Evolutionary conservation across 2,888 invertebrate species (phyloP).

Genomic region (Strigamia crassipes): DNA sequence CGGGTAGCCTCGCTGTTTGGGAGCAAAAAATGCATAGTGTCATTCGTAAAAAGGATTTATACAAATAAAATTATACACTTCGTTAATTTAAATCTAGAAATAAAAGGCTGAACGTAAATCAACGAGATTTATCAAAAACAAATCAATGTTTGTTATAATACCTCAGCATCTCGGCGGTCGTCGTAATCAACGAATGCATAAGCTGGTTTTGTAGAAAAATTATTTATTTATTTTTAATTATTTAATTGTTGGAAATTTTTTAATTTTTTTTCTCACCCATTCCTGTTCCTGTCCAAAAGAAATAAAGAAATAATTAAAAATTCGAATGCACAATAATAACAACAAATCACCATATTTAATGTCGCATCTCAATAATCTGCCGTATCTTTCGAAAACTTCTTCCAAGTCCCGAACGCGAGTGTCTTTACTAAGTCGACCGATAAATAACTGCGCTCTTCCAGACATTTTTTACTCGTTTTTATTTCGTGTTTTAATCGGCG

Average conservation of each 20-base stretch:
- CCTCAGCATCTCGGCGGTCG: constrained; percentile 61
- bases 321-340: neutral
- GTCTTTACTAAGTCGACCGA: constrained; percentile 58
- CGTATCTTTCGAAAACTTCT: constrained; percentile 60
- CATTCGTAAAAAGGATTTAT: neutral
- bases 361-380: constrained; percentile 58
- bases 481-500: neutral
- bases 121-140: neutral
- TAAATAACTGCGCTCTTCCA: constrained; percentile 55
- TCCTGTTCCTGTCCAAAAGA: constrained; percentile 36
- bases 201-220: constrained; percentile 53
- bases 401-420: constrained; percentile 58
- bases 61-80: neutral
- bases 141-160: constrained; percentile 50
- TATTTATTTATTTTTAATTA: neutral
- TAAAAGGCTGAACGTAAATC: neutral
- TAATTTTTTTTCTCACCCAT: constrained; percentile 41
- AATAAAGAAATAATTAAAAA: neutral
- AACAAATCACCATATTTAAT: constrained; percentile 59
- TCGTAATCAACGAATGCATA: constrained; percentile 62
- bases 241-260: neutral
- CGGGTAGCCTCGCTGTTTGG: constrained; percentile 38
- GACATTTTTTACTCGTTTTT: constrained; percentile 49
- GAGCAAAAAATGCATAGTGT: constrained; percentile 46
- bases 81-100: neutral